Base-by-base conservation (phyloP, 2,888 invertebrate species). In the Euclidia mi region DNA sequence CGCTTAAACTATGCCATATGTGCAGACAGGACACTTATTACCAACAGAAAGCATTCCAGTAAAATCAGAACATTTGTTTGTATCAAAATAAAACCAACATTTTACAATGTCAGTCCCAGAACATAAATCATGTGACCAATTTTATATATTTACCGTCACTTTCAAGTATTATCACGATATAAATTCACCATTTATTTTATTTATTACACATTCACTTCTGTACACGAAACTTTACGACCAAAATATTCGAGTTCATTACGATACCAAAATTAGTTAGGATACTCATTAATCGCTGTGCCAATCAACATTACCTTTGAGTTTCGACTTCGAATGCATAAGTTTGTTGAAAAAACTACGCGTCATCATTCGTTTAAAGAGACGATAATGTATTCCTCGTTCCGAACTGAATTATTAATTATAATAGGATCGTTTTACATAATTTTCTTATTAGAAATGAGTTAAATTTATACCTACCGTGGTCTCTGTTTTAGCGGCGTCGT, bases 401-500 rank as follows among this genome's bases (percentile, higher is more conserved):
- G 76, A 82, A 75, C 87, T 79, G 79, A 90, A 92, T 92, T 91
- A 92, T 90, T 92, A 91, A 92, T 93, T 91, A 88, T 86, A 90
- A 93, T 88, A 84, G 84, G 79, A 68, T 77, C 78, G 74, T 86
- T 92, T 92, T 89, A 91, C 93, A 92, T 93, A 93, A 93, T 92
- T 92, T 90, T 88, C 90, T 90, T 91, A 92, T 92, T 90, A 90
- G 82, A 84, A 84, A 87, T 85, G 81, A 89, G 84, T 90, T 90
- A 88, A 92, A 88, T 88, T 91, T 92, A 88, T 83, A 77, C 79
- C 65, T 81, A 76, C 55, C 56, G 73, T 72, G 78, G 76, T 86
- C 82, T 88, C 85, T 92, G 92, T 92, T 92, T 93, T 91, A 92
- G 90, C 89, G 89, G 91, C 83, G 76, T 90, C 91, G 78, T 92